Evolutionary conservation across 2,113 vertebrate species (phyloP).

Genomic region (Capreolus pygargus): DNA sequence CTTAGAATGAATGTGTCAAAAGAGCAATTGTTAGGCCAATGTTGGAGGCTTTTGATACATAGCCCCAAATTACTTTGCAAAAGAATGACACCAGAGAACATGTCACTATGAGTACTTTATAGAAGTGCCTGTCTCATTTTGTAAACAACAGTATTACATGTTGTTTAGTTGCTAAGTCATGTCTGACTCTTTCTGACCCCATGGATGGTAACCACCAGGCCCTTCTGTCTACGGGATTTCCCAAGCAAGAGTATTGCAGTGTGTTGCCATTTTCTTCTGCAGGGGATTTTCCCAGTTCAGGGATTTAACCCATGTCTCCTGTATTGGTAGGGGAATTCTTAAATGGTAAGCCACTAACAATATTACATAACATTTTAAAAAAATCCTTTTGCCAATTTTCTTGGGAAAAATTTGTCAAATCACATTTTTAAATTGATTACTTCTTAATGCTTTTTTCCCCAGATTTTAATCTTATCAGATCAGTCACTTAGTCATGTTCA

Average conservation of each 20-base stretch:
- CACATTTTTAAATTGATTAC: not conserved
- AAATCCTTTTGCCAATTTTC: not conserved
- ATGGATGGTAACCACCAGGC: not conserved
- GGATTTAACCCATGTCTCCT: not conserved
- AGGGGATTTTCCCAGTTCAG: not conserved
- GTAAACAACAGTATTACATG: not conserved
- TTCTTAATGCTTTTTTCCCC: not conserved
- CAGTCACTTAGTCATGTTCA: not conserved
- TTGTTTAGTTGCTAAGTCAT: not conserved
- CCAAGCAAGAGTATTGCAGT: not conserved
- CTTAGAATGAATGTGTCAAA: not conserved
- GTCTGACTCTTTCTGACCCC: not conserved
- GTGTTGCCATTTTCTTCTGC: not conserved
- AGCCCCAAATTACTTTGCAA: not conserved
- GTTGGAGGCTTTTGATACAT: not conserved
- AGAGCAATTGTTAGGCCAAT: not conserved
- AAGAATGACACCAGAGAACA: not conserved
- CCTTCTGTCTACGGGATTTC: not conserved
- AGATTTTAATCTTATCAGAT: not conserved
- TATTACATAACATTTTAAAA: not conserved
- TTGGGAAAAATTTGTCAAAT: not conserved
- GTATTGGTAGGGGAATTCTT: not conserved
- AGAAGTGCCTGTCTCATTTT: not conserved
- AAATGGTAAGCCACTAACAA: not conserved
- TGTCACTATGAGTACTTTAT: not conserved